A percentile compares a stretch with the other conserved stretches of the same genome.
phyloP scores from a whole-genome alignment of 1,140 invertebrate genomes.

The Myzus persicae region DNA sequence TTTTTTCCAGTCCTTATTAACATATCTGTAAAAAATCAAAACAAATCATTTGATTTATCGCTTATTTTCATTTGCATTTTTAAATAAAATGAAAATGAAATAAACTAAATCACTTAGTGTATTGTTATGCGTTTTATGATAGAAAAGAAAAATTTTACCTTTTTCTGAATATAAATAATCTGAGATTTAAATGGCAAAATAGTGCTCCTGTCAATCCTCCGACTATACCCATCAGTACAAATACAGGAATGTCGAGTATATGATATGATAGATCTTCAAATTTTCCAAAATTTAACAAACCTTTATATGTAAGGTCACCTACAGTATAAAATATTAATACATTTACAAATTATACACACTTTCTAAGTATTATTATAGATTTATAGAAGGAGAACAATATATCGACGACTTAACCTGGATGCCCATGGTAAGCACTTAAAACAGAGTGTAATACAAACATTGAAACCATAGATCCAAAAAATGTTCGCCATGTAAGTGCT shows the following conservation, averaged over 20 bases:
- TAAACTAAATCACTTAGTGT: too few species aligned
- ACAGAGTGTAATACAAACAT: conserved; percentile 94
- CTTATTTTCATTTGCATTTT: too few species aligned
- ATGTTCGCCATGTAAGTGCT: conserved; percentile 94
- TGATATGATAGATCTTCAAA: conserved; percentile 90
- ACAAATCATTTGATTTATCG: too few species aligned
- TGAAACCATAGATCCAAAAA: conserved; percentile 96
- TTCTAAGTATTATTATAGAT: not conserved
- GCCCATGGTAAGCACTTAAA: conserved; percentile 87
- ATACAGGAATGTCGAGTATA: conserved; percentile 90
- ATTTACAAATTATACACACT: not conserved
- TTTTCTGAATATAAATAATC: conserved; percentile 85
- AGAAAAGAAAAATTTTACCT: conserved; percentile 67
- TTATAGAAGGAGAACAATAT: conserved; percentile 60
- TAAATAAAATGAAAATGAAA: too few species aligned
- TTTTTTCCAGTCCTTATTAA: conserved; percentile 77
- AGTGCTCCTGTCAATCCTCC: conserved; percentile 91
- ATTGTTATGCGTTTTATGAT: too few species aligned
- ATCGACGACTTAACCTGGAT: conserved; percentile 77
- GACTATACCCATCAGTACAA: conserved; percentile 86
- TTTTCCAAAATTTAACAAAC: conserved; percentile 95
- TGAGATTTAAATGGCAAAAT: conserved; percentile 94
- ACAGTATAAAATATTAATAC: conserved; percentile 33
- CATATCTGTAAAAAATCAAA: conserved; percentile 69
- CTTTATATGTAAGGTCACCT: conserved; percentile 72